These are phyloP conservation scores for Rhodeus uyekii DNA, from an alignment of 2,797 vertebrate genomes.

Conservation along the genomic window DNA sequence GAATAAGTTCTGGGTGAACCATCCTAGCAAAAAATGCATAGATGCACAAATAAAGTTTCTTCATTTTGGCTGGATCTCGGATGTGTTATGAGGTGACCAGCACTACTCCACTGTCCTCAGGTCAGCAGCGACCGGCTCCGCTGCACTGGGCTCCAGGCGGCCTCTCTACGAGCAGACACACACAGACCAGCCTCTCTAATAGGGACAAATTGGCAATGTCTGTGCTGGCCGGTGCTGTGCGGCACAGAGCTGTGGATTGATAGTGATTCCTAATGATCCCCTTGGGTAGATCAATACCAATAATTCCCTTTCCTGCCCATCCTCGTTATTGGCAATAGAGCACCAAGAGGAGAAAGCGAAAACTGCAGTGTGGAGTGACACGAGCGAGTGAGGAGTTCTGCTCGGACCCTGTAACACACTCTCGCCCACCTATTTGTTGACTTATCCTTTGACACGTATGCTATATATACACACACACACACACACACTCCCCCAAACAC, in stretches of 20 bases:
- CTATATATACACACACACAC: background rate
- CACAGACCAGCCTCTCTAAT: slow-evolving; percentile 92
- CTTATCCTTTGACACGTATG: slow-evolving; percentile 42
- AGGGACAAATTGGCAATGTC: slow-evolving; percentile 99
- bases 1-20: background rate
- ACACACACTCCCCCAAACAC: background rate
- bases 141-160: slow-evolving; percentile 78
- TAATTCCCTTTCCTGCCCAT: slow-evolving; percentile 97
- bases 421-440: slow-evolving; percentile 10
- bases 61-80: background rate
- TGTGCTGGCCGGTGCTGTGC: slow-evolving; percentile 90
- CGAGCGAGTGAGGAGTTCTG: slow-evolving; percentile 67
- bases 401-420: slow-evolving; percentile 49
- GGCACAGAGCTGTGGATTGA: slow-evolving; percentile 97
- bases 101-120: slow-evolving; percentile 24
- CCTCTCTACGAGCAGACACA: slow-evolving; percentile 89
- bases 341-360: slow-evolving; percentile 72
- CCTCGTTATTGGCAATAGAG: slow-evolving; percentile 91
- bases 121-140: slow-evolving; percentile 62
- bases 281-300: slow-evolving; percentile 99
- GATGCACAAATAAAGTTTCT: background rate
- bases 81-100: background rate
- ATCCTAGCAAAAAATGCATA: background rate
- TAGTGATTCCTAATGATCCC: slow-evolving; percentile 99
- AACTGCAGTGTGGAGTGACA: slow-evolving; percentile 72